Evolutionary conservation across 2,797 vertebrate genomes (phyloP).

Genomic region (Aldrovandia affinis): DNA sequence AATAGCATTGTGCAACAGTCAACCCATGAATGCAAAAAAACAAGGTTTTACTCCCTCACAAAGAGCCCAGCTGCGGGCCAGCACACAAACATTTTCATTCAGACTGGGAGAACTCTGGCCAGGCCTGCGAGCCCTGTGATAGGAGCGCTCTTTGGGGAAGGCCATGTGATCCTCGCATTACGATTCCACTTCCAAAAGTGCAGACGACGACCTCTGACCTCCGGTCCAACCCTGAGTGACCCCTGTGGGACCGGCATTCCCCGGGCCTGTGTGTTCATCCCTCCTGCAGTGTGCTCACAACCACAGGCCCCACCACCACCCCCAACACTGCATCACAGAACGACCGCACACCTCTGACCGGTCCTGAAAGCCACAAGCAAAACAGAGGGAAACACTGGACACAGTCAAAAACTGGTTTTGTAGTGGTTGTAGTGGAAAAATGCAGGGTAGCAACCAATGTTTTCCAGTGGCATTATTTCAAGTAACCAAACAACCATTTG

Average conservation of each 20-base stretch:
- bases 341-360: background rate
- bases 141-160: background rate
- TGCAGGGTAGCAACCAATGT: too few relatives aligned
- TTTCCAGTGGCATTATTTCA: too few relatives aligned
- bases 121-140: background rate
- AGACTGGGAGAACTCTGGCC: background rate
- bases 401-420: too few relatives aligned
- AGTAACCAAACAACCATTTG: too few relatives aligned
- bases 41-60: background rate
- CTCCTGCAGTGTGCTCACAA: background rate
- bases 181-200: background rate
- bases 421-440: too few relatives aligned
- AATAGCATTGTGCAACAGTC: slow-evolving; percentile 1
- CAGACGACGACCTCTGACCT: background rate
- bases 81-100: background rate
- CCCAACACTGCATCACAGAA: background rate
- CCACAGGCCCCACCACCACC: background rate
- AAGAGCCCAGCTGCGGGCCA: background rate
- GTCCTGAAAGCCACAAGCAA: background rate
- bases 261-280: background rate
- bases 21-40: background rate
- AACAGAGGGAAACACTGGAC: too few relatives aligned
- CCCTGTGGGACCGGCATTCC: background rate
- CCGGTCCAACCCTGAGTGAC: too few relatives aligned
- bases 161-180: background rate